phyloP scores from a whole-genome alignment of 2,113 vertebrate genomes.

The Syngnathus scovelli region DNA sequence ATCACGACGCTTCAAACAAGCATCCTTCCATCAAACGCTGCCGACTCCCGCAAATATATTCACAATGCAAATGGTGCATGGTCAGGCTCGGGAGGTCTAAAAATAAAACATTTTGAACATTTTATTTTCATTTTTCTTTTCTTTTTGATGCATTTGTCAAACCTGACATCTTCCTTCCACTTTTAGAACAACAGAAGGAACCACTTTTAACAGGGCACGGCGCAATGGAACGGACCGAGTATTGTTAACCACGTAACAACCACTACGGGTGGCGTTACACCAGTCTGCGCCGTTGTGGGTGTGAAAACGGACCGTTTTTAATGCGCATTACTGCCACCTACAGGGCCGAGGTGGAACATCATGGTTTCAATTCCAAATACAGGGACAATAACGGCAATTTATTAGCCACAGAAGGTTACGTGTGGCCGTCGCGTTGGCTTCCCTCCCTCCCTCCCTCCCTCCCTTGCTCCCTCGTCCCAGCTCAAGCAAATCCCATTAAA shows the following conservation, averaged over 20 bases:
- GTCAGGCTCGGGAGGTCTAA: not conserved
- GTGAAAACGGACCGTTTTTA: not conserved
- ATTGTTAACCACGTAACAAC: not conserved
- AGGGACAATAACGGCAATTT: not conserved
- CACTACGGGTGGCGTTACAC: no score
- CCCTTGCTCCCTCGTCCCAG: constrained; percentile 61
- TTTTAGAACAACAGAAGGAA: not conserved
- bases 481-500: constrained; percentile 72
- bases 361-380: not conserved
- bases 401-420: not conserved
- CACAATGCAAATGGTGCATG: not conserved
- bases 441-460: constrained; percentile 47
- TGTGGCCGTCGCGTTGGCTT: not conserved
- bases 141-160: not conserved
- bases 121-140: not conserved
- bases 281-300: no score
- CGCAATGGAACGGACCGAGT: not conserved
- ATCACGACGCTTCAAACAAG: not conserved
- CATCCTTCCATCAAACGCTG: not conserved
- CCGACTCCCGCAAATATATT: not conserved
- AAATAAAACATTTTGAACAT: not conserved
- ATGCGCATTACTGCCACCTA: not conserved
- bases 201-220: not conserved
- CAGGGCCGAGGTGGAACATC: not conserved
- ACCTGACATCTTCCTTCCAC: not conserved